Evolutionary conservation across 2,113 vertebrate genomes (phyloP).

Genomic region (Eurypyga helias): DNA sequence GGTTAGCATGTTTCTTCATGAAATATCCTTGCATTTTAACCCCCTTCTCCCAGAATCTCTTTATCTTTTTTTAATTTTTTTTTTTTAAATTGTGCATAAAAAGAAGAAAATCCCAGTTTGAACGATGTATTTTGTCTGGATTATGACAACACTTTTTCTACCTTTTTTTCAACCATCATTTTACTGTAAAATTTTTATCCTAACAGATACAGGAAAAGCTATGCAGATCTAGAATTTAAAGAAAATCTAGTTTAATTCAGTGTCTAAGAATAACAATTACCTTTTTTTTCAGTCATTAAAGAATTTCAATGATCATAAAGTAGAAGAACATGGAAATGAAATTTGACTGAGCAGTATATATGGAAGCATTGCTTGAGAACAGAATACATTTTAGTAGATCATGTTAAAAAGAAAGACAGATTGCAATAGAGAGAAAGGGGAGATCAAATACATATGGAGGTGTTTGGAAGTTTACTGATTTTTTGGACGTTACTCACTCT

Average conservation of each 20-base stretch:
- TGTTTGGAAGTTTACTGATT: background rate
- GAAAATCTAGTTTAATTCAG: background rate
- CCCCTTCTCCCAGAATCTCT: fast-evolving
- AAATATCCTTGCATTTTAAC: background rate
- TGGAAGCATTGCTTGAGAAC: background rate
- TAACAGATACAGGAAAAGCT: background rate
- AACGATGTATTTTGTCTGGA: background rate
- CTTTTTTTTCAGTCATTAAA: background rate
- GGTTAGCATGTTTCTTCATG: background rate
- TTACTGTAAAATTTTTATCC: background rate
- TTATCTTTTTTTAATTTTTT: too few relatives aligned
- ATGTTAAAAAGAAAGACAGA: background rate
- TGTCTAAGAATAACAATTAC: background rate
- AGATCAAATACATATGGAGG: background rate
- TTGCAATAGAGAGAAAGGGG: background rate
- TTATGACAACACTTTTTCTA: background rate
- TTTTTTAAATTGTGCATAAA: too few relatives aligned
- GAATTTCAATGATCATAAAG: background rate
- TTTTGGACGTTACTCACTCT: background rate
- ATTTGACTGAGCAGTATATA: background rate
- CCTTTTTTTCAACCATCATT: background rate
- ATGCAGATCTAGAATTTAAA: background rate
- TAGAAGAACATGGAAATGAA: background rate
- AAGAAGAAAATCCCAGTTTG: background rate
- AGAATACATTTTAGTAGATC: background rate